Evolutionary conservation across 2,888 invertebrate species (phyloP).

Genomic region (Melanchra persicariae): DNA sequence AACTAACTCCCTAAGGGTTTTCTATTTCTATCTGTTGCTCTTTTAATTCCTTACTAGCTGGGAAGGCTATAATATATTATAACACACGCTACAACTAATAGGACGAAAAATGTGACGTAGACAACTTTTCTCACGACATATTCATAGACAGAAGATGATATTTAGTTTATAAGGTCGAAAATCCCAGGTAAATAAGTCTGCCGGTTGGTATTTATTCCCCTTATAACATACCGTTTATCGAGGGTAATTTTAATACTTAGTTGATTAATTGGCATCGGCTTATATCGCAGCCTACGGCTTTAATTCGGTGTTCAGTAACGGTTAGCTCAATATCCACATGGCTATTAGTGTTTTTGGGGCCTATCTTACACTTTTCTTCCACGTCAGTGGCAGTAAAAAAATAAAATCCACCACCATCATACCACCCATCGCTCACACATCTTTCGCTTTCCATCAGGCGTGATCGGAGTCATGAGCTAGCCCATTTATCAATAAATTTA

Average conservation of each 20-base stretch:
- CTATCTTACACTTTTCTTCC: too few species aligned
- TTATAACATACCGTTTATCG: neutral
- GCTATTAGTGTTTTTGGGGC: neutral
- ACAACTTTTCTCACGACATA: neutral
- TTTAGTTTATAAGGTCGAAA: neutral
- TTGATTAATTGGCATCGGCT: slow-evolving; percentile 5
- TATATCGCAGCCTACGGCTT: neutral
- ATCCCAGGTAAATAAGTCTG: neutral
- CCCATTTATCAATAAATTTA: too few species aligned
- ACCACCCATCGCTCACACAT: too few species aligned
- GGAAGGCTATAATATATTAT: too few species aligned
- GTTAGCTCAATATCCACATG: neutral
- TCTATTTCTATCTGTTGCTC: too few species aligned
- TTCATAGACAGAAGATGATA: neutral
- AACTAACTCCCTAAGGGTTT: too few species aligned
- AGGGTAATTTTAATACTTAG: neutral
- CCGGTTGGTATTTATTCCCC: neutral
- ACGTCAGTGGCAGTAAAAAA: neutral
- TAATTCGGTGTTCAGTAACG: neutral
- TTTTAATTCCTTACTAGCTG: too few species aligned
- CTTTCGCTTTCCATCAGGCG: too few species aligned
- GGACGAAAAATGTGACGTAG: too few species aligned
- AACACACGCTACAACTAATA: too few species aligned
- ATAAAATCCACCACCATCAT: too few species aligned
- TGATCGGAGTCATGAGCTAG: too few species aligned